Percentiles rank a stretch among this genome's conserved stretches.
Conservation (phyloP, 2,888 invertebrate species). For the Rhaphigaster nebulosa region DNA sequence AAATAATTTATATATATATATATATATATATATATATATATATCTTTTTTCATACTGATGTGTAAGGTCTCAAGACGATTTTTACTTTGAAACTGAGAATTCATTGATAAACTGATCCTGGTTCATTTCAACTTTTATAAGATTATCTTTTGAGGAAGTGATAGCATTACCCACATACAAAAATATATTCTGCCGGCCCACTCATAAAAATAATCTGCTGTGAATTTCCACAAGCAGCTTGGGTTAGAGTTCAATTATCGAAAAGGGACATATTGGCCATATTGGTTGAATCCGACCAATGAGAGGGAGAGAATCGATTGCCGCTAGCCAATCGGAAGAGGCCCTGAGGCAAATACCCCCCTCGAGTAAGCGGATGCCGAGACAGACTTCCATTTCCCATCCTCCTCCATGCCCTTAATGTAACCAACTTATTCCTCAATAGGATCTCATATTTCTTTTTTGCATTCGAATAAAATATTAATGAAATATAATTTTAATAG, state of each 20-base stretch:
- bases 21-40: too few relatives aligned
- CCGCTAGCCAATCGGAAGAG: slow-evolving; percentile 25
- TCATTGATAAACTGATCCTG: too few relatives aligned
- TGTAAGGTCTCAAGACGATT: too few relatives aligned
- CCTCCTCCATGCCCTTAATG: not conserved
- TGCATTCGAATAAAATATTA: not conserved
- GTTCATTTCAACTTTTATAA: too few relatives aligned
- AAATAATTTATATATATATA: too few relatives aligned
- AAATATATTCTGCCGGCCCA: too few relatives aligned
- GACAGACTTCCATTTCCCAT: slow-evolving; percentile 43
- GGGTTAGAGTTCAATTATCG: slow-evolving; percentile 34
- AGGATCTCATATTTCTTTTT: not conserved
- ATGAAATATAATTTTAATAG: not conserved
- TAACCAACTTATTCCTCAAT: slow-evolving; percentile 1
- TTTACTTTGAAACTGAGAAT: too few relatives aligned
- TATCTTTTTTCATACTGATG: too few relatives aligned
- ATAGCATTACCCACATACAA: too few relatives aligned
- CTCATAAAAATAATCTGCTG: not conserved
- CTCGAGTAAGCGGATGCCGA: slow-evolving; percentile 18
- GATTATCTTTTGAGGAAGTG: too few relatives aligned
- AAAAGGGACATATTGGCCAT: not conserved
- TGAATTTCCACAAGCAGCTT: not conserved
- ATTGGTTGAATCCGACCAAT: slow-evolving; percentile 9
- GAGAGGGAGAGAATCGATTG: slow-evolving; percentile 31
- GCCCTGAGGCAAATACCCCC: slow-evolving; percentile 31